phyloP scores from a whole-genome alignment of 2,888 invertebrate genomes.

The Camponotus fellah region DNA sequence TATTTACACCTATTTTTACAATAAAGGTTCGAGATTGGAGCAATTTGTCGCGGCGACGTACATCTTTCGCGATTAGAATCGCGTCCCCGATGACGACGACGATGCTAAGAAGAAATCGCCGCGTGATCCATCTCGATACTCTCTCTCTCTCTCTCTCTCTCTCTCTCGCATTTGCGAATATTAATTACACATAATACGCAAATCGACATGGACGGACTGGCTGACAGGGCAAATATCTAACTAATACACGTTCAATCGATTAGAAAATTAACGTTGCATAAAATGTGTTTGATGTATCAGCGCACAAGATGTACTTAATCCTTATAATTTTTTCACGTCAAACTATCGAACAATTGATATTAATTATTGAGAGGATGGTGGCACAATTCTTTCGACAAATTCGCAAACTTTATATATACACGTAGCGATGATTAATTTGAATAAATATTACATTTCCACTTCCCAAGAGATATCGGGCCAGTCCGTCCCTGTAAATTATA shows the following conservation, averaged over 20 bases:
- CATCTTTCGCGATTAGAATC: neutral
- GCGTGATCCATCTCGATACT: conserved; percentile 21
- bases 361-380: neutral
- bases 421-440: neutral
- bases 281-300: neutral
- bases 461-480: conserved; percentile 28
- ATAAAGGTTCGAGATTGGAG: conserved; percentile 34
- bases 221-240: conserved; percentile 11
- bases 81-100: neutral
- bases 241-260: neutral
- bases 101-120: conserved; percentile 21
- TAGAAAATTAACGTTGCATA: neutral
- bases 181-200: conserved; percentile 45
- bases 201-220: conserved; percentile 52
- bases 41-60: conserved; percentile 18
- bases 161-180: conserved; percentile 11
- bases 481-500: conserved; percentile 49
- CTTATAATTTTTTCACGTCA: neutral
- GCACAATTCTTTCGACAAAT: neutral
- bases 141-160: neutral
- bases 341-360: neutral
- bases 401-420: neutral
- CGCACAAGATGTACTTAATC: neutral
- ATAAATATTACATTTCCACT: conserved; percentile 2
- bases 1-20: conserved; percentile 47